A percentile compares a stretch with the other conserved stretches of the same genome.
These are phyloP conservation scores for Octomys mimax DNA, from an alignment of 2,797 vertebrate genomes.

Conservation along the genomic window DNA sequence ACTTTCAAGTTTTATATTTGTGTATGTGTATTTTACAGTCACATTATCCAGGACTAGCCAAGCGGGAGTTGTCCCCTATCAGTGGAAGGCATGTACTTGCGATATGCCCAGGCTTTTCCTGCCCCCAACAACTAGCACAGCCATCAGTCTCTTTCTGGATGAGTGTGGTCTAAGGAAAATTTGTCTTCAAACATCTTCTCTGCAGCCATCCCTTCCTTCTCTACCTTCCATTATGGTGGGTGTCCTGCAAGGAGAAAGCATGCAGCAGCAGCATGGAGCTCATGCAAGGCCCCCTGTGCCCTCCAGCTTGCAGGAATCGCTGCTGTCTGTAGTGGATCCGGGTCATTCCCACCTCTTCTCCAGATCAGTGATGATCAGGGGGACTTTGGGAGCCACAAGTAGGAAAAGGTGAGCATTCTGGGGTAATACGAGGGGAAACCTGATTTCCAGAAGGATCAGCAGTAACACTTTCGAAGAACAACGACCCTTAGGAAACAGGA, in stretches of 20 bases:
- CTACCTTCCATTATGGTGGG: neutral
- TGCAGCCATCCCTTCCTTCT: too few relatives aligned
- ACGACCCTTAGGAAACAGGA: neutral
- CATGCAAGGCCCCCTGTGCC: fast-evolving
- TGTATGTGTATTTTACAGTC: neutral
- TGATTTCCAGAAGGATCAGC: neutral
- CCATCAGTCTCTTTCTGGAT: neutral
- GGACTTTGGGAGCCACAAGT: neutral
- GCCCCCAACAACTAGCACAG: neutral
- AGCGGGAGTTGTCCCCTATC: fast-evolving
- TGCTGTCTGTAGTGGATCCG: too few relatives aligned
- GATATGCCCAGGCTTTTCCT: neutral
- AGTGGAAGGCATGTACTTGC: too few relatives aligned
- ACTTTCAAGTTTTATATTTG: neutral
- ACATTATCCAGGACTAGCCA: neutral
- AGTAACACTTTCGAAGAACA: neutral
- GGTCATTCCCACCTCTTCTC: neutral
- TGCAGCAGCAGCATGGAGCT: fast-evolving
- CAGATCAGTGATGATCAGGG: neutral
- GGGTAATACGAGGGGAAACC: neutral
- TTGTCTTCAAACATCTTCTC: neutral
- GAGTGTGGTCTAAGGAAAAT: neutral
- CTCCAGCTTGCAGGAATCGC: neutral
- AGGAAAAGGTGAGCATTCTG: neutral
- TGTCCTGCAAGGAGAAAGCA: neutral